These are phyloP conservation scores for Allophyes oxyacanthae DNA, from an alignment of 2,888 invertebrate species.

Conservation along the genomic window DNA sequence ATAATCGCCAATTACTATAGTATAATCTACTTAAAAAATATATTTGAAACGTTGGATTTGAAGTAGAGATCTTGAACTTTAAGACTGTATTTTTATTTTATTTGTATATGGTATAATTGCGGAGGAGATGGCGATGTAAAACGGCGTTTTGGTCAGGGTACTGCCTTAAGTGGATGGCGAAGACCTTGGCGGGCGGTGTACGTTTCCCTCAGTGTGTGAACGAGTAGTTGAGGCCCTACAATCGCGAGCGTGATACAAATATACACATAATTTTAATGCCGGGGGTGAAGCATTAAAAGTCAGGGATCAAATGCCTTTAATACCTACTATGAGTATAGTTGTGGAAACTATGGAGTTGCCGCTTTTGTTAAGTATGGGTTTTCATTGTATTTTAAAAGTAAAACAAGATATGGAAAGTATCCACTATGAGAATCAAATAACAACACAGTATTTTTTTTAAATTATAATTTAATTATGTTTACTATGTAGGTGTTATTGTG, in stretches of 20 bases:
- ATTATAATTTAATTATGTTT: too few relatives aligned
- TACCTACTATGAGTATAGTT: slow-evolving; percentile 64
- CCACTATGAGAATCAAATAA: too few relatives aligned
- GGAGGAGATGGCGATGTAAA: too few relatives aligned
- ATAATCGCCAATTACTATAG: too few relatives aligned
- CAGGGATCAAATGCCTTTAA: slow-evolving; percentile 89
- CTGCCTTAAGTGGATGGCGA: slow-evolving; percentile 68
- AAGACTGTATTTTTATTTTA: too few relatives aligned
- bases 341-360: slow-evolving; percentile 66
- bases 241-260: slow-evolving; percentile 89
- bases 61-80: too few relatives aligned
- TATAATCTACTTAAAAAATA: too few relatives aligned
- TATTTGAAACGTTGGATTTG: too few relatives aligned
- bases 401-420: background rate
- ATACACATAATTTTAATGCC: slow-evolving; percentile 89
- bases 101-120: too few relatives aligned
- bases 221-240: slow-evolving; percentile 84
- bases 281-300: slow-evolving; percentile 89
- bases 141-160: too few relatives aligned
- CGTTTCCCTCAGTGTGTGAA: slow-evolving; percentile 71
- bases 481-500: too few relatives aligned
- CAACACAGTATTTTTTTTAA: background rate
- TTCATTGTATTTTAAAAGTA: background rate
- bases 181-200: slow-evolving; percentile 83
- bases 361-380: slow-evolving; percentile 8